Evolutionary conservation across 1,140 invertebrate species (phyloP).

Genomic region (Zelostemma sp.): DNA sequence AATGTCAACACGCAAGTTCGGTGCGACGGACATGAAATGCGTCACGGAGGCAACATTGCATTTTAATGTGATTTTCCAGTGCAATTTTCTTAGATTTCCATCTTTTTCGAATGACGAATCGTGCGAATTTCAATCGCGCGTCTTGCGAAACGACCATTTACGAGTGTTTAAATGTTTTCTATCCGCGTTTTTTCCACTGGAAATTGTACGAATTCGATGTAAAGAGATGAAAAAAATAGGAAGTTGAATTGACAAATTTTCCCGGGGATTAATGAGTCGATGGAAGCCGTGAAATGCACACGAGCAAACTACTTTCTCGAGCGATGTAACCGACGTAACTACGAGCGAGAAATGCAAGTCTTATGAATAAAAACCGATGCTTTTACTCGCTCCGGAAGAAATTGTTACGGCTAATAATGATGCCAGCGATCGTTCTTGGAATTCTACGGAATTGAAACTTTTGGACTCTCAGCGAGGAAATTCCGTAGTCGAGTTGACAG

Average conservation of each 20-base stretch:
- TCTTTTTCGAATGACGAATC: background rate
- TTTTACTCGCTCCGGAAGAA: slow-evolving; percentile 17
- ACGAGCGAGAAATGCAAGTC: slow-evolving; percentile 24
- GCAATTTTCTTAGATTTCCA: background rate
- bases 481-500: background rate
- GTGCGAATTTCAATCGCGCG: too few species aligned
- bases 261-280: too few species aligned
- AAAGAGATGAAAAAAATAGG: slow-evolving; percentile 30
- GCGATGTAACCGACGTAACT: slow-evolving; percentile 40
- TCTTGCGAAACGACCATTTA: too few species aligned
- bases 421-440: background rate
- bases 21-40: slow-evolving; percentile 3
- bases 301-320: slow-evolving; percentile 41
- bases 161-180: background rate
- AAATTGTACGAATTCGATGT: background rate
- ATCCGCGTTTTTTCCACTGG: background rate
- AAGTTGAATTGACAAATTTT: too few species aligned
- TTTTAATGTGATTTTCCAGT: slow-evolving; percentile 27
- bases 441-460: background rate
- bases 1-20: slow-evolving; percentile 22
- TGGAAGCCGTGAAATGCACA: slow-evolving; percentile 34
- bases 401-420: slow-evolving; percentile 8
- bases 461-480: background rate
- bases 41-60: slow-evolving; percentile 19
- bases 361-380: slow-evolving; percentile 16